These are phyloP conservation scores for Manis javanica DNA, from an alignment of 2,797 vertebrate species.

Conservation along the genomic window DNA sequence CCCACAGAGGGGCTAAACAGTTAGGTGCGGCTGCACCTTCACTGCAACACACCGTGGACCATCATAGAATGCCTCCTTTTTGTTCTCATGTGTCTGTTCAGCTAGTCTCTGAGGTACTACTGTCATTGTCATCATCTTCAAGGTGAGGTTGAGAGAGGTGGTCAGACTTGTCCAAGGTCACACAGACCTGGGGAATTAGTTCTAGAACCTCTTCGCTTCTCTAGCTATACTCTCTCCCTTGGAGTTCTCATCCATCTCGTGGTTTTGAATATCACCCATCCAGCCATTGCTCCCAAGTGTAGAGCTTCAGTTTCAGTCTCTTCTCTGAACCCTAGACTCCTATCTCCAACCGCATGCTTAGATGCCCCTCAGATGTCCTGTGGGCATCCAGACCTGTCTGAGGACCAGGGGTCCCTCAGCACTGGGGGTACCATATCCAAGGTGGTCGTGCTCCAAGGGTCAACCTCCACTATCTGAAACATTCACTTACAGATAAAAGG, in stretches of 20 bases:
- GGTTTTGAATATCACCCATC: neutral
- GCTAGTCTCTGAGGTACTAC: neutral
- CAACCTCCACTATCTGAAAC: no score
- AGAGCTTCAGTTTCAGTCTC: neutral
- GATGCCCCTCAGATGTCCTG: neutral
- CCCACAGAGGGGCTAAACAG: neutral
- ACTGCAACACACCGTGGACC: rapidly evolving
- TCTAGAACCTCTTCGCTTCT: neutral
- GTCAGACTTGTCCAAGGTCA: neutral
- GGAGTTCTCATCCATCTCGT: neutral
- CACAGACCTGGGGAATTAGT: neutral
- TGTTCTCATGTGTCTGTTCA: neutral
- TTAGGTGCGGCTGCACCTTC: neutral
- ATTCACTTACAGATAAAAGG: no score
- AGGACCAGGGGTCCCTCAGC: no score
- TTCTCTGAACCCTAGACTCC: neutral
- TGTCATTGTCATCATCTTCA: no score
- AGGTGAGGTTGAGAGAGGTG: neutral
- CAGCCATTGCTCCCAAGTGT: neutral
- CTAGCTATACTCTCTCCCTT: neutral
- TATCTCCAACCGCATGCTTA: neutral
- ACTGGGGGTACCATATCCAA: no score
- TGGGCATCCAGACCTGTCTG: neutral
- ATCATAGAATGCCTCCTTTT: neutral
- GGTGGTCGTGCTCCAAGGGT: no score